Percentiles rank a stretch among this genome's conserved stretches.
Conservation (phyloP, 2,797 vertebrate genomes). For the Mormyrus hasselquistii region DNA sequence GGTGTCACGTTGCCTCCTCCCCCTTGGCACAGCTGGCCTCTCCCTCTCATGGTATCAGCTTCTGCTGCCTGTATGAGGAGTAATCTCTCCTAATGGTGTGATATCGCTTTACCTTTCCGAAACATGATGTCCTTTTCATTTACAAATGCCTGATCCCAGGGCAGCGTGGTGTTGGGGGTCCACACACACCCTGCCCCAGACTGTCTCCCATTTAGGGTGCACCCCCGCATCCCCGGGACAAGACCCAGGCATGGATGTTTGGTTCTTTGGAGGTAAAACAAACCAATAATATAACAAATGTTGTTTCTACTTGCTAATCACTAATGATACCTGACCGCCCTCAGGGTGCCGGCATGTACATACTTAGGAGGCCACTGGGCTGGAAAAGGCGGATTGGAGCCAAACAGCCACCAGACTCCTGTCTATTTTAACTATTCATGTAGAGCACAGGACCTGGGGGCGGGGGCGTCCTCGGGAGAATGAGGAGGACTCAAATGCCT, state of each 20-base stretch:
- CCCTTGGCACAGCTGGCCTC: conserved; percentile 13
- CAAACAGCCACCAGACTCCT: conserved; percentile 59
- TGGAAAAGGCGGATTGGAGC: conserved; percentile 39
- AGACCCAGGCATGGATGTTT: neutral
- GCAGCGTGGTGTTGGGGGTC: neutral
- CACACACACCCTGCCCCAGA: neutral
- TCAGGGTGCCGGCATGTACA: neutral
- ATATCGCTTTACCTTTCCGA: conserved; percentile 39
- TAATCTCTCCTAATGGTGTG: conserved; percentile 31
- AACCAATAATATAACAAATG: neutral
- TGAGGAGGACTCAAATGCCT: neutral
- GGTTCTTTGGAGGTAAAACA: neutral
- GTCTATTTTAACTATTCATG: conserved; percentile 61
- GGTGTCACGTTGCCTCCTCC: conserved; percentile 29
- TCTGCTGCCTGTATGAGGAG: conserved; percentile 18
- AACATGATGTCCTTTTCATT: conserved; percentile 13
- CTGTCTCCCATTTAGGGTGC: neutral
- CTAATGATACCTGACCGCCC: neutral
- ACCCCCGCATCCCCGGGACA: neutral
- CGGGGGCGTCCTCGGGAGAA: conserved; percentile 40
- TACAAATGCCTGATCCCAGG: conserved; percentile 18
- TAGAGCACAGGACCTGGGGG: conserved; percentile 52
- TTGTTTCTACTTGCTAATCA: neutral
- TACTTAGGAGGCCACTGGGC: neutral
- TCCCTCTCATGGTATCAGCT: conserved; percentile 41